Evolutionary conservation across 53 echinoderm and acorn worm genomes (phyloP).

Genomic region (Apostichopus leukothele): DNA sequence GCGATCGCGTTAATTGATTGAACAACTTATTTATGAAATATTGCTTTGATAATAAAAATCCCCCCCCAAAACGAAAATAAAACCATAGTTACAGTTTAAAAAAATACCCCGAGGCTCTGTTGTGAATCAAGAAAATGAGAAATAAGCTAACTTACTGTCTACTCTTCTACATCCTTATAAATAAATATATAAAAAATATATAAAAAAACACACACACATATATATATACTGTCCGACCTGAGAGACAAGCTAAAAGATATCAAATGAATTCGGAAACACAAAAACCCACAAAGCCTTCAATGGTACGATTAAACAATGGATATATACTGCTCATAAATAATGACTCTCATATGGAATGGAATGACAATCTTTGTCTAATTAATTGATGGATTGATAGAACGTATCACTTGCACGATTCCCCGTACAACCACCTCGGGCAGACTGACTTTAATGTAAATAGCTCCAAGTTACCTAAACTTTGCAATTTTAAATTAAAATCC

Average conservation of each 20-base stretch:
- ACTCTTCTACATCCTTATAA: not conserved
- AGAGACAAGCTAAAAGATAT: not conserved
- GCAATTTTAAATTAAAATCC: constrained; percentile 36
- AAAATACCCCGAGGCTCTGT: not conserved
- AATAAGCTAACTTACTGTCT: not conserved
- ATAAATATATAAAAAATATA: constrained; percentile 6
- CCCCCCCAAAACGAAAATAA: not conserved
- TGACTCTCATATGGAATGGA: not conserved
- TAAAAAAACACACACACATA: not conserved
- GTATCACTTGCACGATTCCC: constrained; percentile 19
- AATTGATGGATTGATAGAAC: constrained; percentile 37
- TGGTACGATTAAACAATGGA: not conserved
- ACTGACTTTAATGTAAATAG: constrained; percentile 28
- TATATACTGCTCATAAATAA: not conserved
- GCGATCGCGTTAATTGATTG: constrained; percentile 28
- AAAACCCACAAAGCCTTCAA: constrained; percentile 25
- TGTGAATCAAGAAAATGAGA: not conserved
- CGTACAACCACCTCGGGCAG: constrained; percentile 30
- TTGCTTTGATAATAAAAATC: constrained; percentile 12
- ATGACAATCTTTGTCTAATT: constrained; percentile 20
- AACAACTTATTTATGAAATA: constrained; percentile 33
- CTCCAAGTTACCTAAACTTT: constrained; percentile 38
- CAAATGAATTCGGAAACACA: constrained; percentile 31
- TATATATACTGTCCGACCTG: not conserved
- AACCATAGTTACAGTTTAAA: constrained; percentile 7